phyloP scores from a whole-genome alignment of 2,888 invertebrate species.

The Cheilosia urbana region DNA sequence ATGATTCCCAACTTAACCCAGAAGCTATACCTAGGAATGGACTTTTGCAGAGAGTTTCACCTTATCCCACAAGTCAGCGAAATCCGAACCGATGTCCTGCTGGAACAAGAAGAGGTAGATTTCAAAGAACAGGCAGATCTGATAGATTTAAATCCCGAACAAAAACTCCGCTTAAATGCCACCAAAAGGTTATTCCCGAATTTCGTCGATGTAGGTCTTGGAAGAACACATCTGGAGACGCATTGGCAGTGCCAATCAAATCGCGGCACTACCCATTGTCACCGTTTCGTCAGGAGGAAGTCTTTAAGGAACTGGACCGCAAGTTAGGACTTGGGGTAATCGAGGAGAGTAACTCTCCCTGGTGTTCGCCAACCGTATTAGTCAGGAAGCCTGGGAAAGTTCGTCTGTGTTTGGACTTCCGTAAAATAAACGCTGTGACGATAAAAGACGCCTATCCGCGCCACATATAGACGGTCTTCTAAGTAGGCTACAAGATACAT shows the following conservation, averaged over 20 bases:
- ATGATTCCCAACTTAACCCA: conserved; percentile 1
- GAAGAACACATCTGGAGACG: neutral
- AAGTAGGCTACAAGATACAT: no score
- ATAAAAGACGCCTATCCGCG: neutral
- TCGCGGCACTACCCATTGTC: neutral
- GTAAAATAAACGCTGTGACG: neutral
- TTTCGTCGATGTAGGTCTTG: neutral
- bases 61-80: neutral
- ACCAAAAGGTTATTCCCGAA: neutral
- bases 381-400: conserved; percentile 66
- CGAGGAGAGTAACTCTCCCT: neutral
- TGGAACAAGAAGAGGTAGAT: no score
- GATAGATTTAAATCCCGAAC: neutral
- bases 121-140: neutral
- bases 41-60: neutral
- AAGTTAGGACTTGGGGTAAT: conserved; percentile 1
- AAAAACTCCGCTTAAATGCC: neutral
- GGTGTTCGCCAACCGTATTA: conserved; percentile 62
- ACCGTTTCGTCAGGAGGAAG: neutral
- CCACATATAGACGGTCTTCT: neutral
- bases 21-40: neutral
- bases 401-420: neutral
- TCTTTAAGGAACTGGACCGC: neutral
- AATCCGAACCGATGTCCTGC: neutral
- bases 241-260: conserved; percentile 2